phyloP scores from a whole-genome alignment of 2,797 vertebrate species.

The Muscicapa comitata region DNA sequence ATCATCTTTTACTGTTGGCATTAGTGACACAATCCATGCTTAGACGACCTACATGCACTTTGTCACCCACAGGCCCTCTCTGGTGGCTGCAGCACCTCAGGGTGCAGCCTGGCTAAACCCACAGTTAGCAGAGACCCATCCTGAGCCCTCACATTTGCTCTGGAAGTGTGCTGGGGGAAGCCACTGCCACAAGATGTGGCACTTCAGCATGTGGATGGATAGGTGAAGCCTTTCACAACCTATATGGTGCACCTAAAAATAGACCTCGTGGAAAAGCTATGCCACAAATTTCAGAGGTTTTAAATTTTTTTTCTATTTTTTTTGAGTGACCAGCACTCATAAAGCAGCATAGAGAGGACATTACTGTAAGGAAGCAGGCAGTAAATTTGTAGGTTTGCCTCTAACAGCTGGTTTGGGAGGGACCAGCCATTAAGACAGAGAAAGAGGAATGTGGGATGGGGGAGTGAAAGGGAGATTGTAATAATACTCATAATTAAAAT shows the following conservation, averaged over 20 bases:
- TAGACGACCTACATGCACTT: fast-evolving
- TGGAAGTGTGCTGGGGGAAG: neutral
- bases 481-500: conserved; percentile 65
- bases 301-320: neutral
- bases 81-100: neutral
- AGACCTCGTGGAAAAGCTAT: neutral
- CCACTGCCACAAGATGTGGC: neutral
- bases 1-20: neutral
- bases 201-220: fast-evolving
- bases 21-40: neutral
- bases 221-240: neutral
- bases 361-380: conserved; percentile 1
- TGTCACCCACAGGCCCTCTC: fast-evolving
- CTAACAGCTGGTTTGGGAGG: conserved; percentile 43
- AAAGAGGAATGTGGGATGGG: neutral
- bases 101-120: neutral
- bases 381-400: conserved; percentile 21
- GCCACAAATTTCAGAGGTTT: neutral
- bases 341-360: neutral
- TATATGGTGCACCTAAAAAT: neutral
- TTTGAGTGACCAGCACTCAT: neutral
- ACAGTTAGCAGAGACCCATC: fast-evolving
- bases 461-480: conserved; percentile 45
- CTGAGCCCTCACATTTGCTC: fast-evolving
- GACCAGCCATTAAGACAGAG: neutral